phyloP scores from a whole-genome alignment of 2,888 invertebrate genomes.

The Drosophila mulleri region DNA sequence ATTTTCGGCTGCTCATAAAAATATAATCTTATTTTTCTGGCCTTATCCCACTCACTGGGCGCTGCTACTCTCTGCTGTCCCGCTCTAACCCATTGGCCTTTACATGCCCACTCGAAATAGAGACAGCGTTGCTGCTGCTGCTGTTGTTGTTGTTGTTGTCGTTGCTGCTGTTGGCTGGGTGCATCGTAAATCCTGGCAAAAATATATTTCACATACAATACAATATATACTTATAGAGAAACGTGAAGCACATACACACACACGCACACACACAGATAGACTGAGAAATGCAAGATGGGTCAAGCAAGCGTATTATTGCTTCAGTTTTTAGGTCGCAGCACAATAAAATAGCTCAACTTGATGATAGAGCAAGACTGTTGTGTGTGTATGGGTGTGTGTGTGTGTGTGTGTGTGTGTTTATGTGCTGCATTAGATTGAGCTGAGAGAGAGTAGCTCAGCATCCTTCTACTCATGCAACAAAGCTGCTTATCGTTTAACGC shows the following conservation, averaged over 20 bases:
- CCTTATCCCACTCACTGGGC: neutral
- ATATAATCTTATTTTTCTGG: neutral
- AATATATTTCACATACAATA: constrained; percentile 43
- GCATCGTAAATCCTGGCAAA: constrained; percentile 71
- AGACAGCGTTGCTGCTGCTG: constrained; percentile 43
- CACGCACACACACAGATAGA: constrained; percentile 23
- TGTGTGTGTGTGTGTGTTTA: constrained; percentile 8
- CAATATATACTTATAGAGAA: constrained; percentile 42
- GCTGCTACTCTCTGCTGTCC: constrained; percentile 18
- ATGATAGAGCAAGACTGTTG: constrained; percentile 57
- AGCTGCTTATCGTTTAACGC: constrained; percentile 78
- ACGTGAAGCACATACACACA: constrained; percentile 35
- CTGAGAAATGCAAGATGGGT: constrained; percentile 44
- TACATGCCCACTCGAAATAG: constrained; percentile 61
- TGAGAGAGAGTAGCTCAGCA: constrained; percentile 36
- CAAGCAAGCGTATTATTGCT: constrained; percentile 77
- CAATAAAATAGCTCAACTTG: constrained; percentile 73
- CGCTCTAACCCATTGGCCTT: constrained; percentile 38
- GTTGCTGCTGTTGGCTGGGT: constrained; percentile 44
- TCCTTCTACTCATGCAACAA: constrained; percentile 53
- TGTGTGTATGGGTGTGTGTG: constrained; percentile 22
- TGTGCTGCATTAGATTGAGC: constrained; percentile 52
- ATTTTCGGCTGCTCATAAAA: neutral
- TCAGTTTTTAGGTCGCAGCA: constrained; percentile 62
- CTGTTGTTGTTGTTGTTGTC: constrained; percentile 2